Conservation (phyloP, 2,797 vertebrate species). For the Anomalospiza imberbis region DNA sequence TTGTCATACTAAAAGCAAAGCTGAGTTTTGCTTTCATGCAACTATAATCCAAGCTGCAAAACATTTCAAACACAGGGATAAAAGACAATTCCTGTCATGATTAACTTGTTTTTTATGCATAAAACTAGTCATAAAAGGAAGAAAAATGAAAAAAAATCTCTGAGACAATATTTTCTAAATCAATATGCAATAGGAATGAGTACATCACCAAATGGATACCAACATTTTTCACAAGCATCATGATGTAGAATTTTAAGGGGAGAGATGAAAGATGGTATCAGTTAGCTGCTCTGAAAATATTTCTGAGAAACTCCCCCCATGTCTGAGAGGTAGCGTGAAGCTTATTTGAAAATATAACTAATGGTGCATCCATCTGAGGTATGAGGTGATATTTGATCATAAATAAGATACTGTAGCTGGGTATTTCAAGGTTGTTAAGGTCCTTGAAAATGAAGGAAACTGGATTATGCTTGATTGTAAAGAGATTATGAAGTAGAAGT, state of each 20-base stretch:
- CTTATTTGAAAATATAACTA: not conserved
- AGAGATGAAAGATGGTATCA: not conserved
- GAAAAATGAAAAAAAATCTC: not conserved
- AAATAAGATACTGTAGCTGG: not conserved
- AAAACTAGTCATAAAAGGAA: not conserved
- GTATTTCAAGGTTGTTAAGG: not conserved
- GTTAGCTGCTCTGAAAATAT: not conserved
- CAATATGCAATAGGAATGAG: not conserved
- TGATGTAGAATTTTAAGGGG: not conserved
- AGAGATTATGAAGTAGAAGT: not conserved
- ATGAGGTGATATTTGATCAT: not conserved
- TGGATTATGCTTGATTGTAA: not conserved
- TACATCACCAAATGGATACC: not conserved
- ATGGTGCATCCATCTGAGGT: not conserved
- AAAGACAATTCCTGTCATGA: not conserved
- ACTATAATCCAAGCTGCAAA: not conserved
- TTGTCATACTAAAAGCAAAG: not conserved
- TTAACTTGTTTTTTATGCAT: not conserved
- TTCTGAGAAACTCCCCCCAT: slow-evolving; percentile 10
- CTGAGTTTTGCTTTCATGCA: not conserved
- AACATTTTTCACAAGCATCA: not conserved
- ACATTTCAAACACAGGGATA: not conserved
- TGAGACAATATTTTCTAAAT: not conserved
- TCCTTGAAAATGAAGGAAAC: slow-evolving; percentile 4
- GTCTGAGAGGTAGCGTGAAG: not conserved